A percentile compares a stretch with the other conserved stretches of the same genome.
These are phyloP conservation scores for Solen grandis DNA, from an alignment of 1,140 invertebrate species.

Conservation along the genomic window DNA sequence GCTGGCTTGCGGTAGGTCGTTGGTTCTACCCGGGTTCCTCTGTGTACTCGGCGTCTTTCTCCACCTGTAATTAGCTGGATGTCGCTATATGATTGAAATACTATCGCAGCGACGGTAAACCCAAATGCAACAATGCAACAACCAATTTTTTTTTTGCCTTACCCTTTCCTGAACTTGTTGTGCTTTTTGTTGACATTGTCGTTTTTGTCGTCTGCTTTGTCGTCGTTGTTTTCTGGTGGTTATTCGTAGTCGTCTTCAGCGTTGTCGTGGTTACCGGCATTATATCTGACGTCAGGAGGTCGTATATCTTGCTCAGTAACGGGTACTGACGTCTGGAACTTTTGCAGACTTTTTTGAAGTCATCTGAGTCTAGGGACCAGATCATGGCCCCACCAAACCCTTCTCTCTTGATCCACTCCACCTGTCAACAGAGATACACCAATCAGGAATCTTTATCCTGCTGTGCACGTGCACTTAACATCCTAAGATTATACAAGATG, in stretches of 20 bases:
- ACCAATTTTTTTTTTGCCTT: too few relatives aligned
- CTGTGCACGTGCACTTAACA: too few relatives aligned
- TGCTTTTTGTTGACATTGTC: constrained; percentile 4
- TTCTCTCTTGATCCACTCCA: constrained; percentile 94
- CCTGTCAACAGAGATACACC: constrained; percentile 85
- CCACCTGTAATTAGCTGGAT: too few relatives aligned
- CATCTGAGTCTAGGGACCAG: constrained; percentile 96
- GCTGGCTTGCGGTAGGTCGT: too few relatives aligned
- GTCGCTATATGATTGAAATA: too few relatives aligned
- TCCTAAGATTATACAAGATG: too few relatives aligned
- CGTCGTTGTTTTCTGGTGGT: constrained; percentile 16
- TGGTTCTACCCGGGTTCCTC: too few relatives aligned
- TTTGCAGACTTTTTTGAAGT: constrained; percentile 81
- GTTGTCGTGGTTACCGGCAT: constrained; percentile 1
- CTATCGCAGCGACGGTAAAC: too few relatives aligned
- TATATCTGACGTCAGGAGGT: constrained; percentile 3
- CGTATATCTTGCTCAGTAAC: constrained; percentile 86
- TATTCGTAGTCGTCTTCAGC: not conserved
- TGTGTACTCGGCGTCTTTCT: too few relatives aligned
- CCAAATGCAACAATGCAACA: too few relatives aligned
- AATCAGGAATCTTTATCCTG: too few relatives aligned
- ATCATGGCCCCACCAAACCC: constrained; percentile 98
- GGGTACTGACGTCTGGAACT: constrained; percentile 93
- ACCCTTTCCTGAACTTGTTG: not conserved
- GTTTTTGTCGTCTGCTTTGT: not conserved